Conservation (phyloP, 2,113 vertebrate species). For the Hyperopisus bebe region DNA sequence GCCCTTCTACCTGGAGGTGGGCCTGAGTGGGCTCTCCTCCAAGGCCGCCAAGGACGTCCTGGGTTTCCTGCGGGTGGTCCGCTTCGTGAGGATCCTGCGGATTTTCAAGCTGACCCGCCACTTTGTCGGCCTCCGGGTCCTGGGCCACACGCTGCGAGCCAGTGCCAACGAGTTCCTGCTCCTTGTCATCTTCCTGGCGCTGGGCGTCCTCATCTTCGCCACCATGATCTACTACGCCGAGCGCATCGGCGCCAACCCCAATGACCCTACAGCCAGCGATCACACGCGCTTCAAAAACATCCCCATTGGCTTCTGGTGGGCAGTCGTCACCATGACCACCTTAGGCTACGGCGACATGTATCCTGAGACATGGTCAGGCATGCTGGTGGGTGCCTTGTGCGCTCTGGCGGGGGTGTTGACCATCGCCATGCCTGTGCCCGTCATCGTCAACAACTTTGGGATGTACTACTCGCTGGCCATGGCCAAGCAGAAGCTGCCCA, state of each 20-base stretch:
- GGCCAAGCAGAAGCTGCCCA: slow-evolving; percentile 97
- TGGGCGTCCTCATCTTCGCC: slow-evolving; percentile 94
- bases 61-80: slow-evolving; percentile 95
- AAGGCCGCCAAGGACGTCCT: slow-evolving; percentile 96
- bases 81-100: slow-evolving; percentile 92
- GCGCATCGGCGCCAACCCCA: slow-evolving; percentile 83
- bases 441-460: slow-evolving; percentile 98
- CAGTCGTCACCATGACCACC: slow-evolving; percentile 97
- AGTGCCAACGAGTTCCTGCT: slow-evolving; percentile 96
- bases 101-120: slow-evolving; percentile 98
- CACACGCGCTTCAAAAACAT: slow-evolving; percentile 98
- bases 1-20: slow-evolving; percentile 94
- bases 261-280: slow-evolving; percentile 80
- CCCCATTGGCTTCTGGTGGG: slow-evolving; percentile 98
- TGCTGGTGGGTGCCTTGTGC: slow-evolving; percentile 91
- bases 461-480: slow-evolving; percentile 99
- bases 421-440: slow-evolving; percentile 97
- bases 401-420: slow-evolving; percentile 89
- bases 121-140: slow-evolving; percentile 88
- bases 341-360: slow-evolving; percentile 97
- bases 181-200: slow-evolving; percentile 93
- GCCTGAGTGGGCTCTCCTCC: slow-evolving; percentile 89
- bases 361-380: slow-evolving; percentile 94
- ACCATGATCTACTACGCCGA: slow-evolving; percentile 99
- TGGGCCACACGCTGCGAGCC: slow-evolving; percentile 90